Conservation (phyloP, 2,888 invertebrate genomes). For the Eupithecia tripunctaria region DNA sequence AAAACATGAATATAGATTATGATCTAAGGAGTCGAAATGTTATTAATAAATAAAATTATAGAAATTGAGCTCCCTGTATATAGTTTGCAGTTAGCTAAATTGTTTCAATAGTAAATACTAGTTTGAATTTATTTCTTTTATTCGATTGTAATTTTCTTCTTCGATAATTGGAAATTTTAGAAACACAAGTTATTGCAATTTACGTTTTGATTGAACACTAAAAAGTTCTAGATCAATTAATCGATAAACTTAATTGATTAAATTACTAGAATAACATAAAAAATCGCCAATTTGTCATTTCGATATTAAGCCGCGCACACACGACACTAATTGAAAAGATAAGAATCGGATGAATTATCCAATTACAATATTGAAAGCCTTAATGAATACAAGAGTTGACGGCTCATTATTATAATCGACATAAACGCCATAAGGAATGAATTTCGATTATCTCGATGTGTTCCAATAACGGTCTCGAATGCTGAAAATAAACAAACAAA, state of each 20-base stretch:
- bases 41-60: not conserved
- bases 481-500: conserved; percentile 44
- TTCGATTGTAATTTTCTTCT: no score
- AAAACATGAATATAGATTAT: no score
- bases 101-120: no score
- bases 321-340: conserved; percentile 66
- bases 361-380: conserved; percentile 65
- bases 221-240: not conserved
- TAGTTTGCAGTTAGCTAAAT: no score
- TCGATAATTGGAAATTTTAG: no score
- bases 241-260: conserved; percentile 15
- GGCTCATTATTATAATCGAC: conserved; percentile 63
- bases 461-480: conserved; percentile 53
- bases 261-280: conserved; percentile 43
- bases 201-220: not conserved
- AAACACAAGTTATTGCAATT: not conserved
- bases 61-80: no score
- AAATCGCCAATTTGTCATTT: conserved; percentile 59
- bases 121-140: no score
- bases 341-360: conserved; percentile 68
- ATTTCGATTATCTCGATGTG: conserved; percentile 50
- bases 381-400: conserved; percentile 63
- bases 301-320: conserved; percentile 45
- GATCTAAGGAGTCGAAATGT: no score
- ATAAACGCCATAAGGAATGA: conserved; percentile 50